Conservation (phyloP, 1,140 invertebrate species). For the Orchestia grillus region DNA sequence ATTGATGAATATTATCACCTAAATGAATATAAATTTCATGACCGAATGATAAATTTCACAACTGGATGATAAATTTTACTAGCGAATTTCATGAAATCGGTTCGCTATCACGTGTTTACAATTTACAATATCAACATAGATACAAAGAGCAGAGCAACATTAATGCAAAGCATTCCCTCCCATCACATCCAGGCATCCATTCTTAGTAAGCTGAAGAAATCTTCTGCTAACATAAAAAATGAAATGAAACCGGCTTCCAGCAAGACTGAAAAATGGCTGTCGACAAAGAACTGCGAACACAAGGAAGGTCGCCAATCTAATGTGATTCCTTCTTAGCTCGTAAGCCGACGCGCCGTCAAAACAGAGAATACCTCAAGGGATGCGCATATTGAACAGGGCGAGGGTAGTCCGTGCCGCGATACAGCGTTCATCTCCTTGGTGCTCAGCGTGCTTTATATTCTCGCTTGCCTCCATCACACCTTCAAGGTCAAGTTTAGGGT, state of each 20-base stretch:
- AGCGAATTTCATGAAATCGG: background rate
- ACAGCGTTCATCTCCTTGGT: background rate
- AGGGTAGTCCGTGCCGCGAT: background rate
- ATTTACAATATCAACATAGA: background rate
- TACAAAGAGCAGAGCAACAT: background rate
- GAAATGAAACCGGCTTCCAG: background rate
- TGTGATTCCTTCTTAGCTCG: background rate
- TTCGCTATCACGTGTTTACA: background rate
- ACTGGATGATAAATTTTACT: background rate
- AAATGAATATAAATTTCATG: too few relatives aligned
- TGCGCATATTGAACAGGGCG: background rate
- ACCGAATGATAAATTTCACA: too few relatives aligned
- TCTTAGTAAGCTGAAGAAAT: background rate
- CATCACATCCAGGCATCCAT: background rate
- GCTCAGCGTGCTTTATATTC: background rate
- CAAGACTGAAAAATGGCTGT: background rate
- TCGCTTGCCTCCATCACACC: background rate
- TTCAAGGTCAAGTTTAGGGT: background rate
- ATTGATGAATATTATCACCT: background rate
- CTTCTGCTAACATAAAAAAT: background rate
- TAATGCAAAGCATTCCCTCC: background rate
- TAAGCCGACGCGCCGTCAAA: background rate
- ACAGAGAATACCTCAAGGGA: background rate
- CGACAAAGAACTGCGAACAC: background rate
- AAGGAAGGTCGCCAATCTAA: background rate